Base-by-base conservation (phyloP, 2,888 invertebrate species). In the Plebejus argus region DNA sequence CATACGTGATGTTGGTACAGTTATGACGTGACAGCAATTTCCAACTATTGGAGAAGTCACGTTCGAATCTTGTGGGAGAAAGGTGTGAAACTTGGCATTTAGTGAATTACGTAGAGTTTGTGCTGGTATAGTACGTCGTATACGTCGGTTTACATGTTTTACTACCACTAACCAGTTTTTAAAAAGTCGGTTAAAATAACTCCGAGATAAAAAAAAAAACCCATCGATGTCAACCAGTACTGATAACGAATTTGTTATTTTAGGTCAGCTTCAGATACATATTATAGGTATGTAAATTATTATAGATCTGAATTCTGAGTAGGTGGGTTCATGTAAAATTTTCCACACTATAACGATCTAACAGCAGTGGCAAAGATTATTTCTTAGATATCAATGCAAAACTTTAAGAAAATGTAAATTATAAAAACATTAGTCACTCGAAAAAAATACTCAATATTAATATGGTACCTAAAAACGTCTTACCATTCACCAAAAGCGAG, bases 231-330 rank as follows among this genome's bases (percentile, higher is more conserved):
- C 66, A 75, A 18, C 76, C n/a, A 76, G 28, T 39, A 58, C 39
- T 28, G 76, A 76, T 76, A 76, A 58, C 45, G 6, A 76, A 76
- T 66, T 35, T 61, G 61, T 61, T 23, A 61, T 61, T 66, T 66
- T 66, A 18, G 33, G 66, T 66, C 66, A 66, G 33, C 28, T 66
- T 28, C 28, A 66, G 66, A 66, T 66, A 28, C 28, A 28, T 61
- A 23, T 20, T 61, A 23, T 61, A 15, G 15, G 35, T 28, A 28
- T 28, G 66, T 20, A 61, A 61, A 61, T 23, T 61, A 61, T 53
- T 18, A 28, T n/a, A n/a, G n/a, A 49, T 12, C 49, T 4, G 45
- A 45, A 45, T 35, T 18, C 56, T n/a, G 20, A 58, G 58, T 58
- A 58, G 45, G 45, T 45, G 45, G 10, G 45, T 45, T 45, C 10